Base-by-base conservation (phyloP, 2,113 vertebrate genomes). In the Benitochromis conjunctus region DNA sequence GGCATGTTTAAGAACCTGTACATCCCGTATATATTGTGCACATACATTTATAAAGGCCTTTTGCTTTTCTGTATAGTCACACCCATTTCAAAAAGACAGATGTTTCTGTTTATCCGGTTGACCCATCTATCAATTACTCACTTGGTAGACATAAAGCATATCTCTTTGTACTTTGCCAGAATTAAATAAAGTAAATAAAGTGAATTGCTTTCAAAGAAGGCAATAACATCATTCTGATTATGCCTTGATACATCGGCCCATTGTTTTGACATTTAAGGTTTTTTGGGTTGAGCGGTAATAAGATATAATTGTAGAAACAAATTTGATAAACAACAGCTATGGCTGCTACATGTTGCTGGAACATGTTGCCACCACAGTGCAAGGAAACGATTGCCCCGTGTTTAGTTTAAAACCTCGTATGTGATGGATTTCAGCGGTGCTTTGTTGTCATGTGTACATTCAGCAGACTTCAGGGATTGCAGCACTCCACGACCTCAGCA, bases 401-500 rank as follows among this genome's bases (percentile, higher is more conserved):
- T 36, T 46, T 16, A 1, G 16, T 29, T 66, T 1, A 1, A 83
- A 83, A 56, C 4, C 2, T 13, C 1, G 1, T 57, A 46, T 82
- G 34, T 71, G 9, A 66, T 54, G 7, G 12, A 9, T 54, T 83
- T 38, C 2, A 48, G 13, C 31, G 1, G 13, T 34, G 7, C 18
- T 54, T 54, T 1, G 0, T 74, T 69, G 74, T 29, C 6, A 14
- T 80, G 13, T 79, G 31, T 88, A 55, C 78, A 16, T 58, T 2
- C 88, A 90, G 85, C 83, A 88, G 66, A 74, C 82, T 36, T 85
- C 83, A 58, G 91, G 80, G 80, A 85, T 55, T 12, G 54, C 53
- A 2, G 66, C 64, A 3, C 81, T 86, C 43, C 89, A 69, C 4
- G 83, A 93, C 60, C 77, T 66, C 79, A 69, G 77, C 78, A n/a